Evolutionary conservation across 2,797 vertebrate genomes (phyloP), one percentile per base, ranked within the genome.

Genomic region (Sciurus vulgaris): DNA sequence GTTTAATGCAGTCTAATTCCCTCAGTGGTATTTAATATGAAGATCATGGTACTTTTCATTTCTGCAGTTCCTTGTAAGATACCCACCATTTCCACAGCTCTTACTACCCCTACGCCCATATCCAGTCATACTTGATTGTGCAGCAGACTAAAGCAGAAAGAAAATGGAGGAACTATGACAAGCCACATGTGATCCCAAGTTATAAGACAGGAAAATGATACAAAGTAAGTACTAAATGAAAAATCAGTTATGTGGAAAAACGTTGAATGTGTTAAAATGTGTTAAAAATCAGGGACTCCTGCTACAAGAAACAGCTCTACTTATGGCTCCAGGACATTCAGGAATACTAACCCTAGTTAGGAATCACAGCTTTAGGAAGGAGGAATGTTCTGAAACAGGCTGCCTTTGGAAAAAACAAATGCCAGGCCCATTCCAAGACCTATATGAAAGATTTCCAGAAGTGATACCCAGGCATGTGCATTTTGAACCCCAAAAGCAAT

Each of bases 391-490:
- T 73, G 6, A 51, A 94, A 89, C 5, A 95, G 91, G 54, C 8
- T 93, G 11, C 18, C 26, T 12, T 5, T 87, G 51, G 47, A 49
- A 33, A 91, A 56, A 26, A 69, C 24, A 76, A 96, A 77, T 87
- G 74, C 15, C 8, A 94, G 26, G 33, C 14, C 3, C 56, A 24
- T 76, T 54, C 33, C 12, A 83, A 89, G 41, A 85, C 14, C 51
- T 54, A 63, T 33, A 84, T 63, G 30, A 54, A 93, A 73, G 63
- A 92, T 89, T 77, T 90, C 41, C 56, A 91, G 18, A 79, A 86
- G 69, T 54, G 49, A 78, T 78, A 47, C 38, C 7, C 33, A 93
- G 56, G 13, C 8, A 72, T 56, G 22, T 28, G 84, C 7, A 82
- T 65, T 88, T 88, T 65, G 79, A 87, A 9, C 24, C 81, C 28